These are phyloP conservation scores for Plotosus lineatus DNA, from an alignment of 2,113 vertebrate species.

Conservation along the genomic window DNA sequence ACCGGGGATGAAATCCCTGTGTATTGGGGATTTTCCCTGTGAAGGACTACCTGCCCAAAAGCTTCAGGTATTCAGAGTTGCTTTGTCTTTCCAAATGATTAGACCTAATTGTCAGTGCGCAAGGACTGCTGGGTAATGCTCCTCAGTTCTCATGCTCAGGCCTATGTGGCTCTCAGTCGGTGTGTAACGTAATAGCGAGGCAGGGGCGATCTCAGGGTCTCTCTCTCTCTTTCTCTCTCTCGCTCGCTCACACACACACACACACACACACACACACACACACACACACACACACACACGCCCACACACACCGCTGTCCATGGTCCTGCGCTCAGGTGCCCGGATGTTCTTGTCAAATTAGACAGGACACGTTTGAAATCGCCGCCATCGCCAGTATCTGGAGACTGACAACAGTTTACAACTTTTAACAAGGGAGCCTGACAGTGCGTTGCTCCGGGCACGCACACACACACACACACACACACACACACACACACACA, in stretches of 20 bases:
- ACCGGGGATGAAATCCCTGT: background rate
- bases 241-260: conserved; percentile 64
- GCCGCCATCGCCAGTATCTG: conserved; percentile 73
- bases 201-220: conserved; percentile 67
- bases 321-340: conserved; percentile 80
- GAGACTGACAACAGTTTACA: conserved; percentile 73
- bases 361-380: conserved; percentile 77
- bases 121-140: background rate
- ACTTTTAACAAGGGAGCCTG: conserved; percentile 76
- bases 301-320: conserved; percentile 83
- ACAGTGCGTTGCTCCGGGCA: conserved; percentile 57
- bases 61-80: conserved; percentile 15
- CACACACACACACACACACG: conserved; percentile 66
- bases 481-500: conserved; percentile 63
- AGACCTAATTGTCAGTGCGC: background rate
- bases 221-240: conserved; percentile 53
- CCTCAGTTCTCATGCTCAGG: background rate
- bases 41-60: conserved; percentile 22
- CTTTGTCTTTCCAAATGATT: background rate
- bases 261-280: conserved; percentile 65
- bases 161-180: conserved; percentile 53
- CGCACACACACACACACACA: conserved; percentile 62
- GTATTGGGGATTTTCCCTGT: background rate
- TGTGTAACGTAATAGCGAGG: conserved; percentile 74
- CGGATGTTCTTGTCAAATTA: conserved; percentile 77